Percentiles rank a stretch among this genome's conserved stretches.
Evolutionary conservation across 2,797 vertebrate species (phyloP).

Genomic region (Semaprochilodus insignis): DNA sequence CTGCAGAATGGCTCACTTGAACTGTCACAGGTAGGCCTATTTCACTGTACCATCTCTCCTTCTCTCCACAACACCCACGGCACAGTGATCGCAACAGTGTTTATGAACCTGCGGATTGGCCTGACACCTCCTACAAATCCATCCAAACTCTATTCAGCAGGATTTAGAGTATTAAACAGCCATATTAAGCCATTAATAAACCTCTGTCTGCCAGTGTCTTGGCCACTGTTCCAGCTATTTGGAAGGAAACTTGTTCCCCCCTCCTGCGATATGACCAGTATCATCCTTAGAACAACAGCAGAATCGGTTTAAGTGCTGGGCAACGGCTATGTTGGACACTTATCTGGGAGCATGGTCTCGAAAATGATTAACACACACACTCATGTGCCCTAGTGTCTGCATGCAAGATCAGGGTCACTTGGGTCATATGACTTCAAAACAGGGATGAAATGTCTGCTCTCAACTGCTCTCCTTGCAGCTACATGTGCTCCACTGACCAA

Average conservation of each 20-base stretch:
- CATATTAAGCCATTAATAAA: conserved; percentile 59
- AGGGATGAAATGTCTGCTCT: too few species aligned
- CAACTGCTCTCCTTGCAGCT: background rate
- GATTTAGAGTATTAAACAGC: conserved; percentile 59
- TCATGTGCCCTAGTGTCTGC: background rate
- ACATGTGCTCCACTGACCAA: background rate
- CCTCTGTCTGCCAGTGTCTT: conserved; percentile 27
- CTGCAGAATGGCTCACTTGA: conserved; percentile 64
- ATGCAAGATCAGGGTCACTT: background rate
- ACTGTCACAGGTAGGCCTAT: conserved; percentile 63
- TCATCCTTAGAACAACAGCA: conserved; percentile 26
- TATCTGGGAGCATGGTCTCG: background rate
- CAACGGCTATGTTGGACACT: background rate
- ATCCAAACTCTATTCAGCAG: conserved; percentile 55
- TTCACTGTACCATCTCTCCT: conserved; percentile 57
- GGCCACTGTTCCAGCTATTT: conserved; percentile 31
- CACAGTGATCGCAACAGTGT: conserved; percentile 49
- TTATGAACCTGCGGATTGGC: conserved; percentile 57
- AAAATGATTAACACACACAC: background rate
- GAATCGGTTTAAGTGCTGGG: background rate
- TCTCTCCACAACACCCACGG: conserved; percentile 51
- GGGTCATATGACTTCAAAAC: background rate
- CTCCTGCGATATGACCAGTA: background rate
- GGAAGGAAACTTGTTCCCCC: conserved; percentile 22
- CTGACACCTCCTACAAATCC: conserved; percentile 62